Conservation (phyloP, 2,888 invertebrate genomes). For the Ochropacha duplaris region DNA sequence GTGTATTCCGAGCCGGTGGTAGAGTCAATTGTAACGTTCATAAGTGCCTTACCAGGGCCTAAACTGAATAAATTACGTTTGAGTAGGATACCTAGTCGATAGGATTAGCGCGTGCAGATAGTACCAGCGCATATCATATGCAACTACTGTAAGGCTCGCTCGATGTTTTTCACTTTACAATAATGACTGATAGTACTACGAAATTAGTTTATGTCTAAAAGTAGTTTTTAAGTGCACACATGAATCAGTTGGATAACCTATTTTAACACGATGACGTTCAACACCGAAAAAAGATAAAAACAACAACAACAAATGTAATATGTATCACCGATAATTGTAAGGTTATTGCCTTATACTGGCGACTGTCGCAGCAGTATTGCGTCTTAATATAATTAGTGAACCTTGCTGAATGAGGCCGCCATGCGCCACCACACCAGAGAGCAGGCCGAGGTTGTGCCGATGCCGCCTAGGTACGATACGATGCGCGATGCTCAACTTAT, state of each 20-base stretch:
- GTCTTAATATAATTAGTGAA: conserved; percentile 58
- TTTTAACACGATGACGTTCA: conserved; percentile 29
- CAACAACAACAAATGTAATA: conserved; percentile 35
- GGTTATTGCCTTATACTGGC: conserved; percentile 48
- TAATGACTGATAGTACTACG: not conserved
- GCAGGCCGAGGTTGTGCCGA: conserved; percentile 48
- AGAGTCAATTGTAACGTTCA: no score
- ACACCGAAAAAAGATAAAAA: conserved; percentile 30
- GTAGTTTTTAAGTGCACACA: not conserved
- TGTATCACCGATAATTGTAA: conserved; percentile 25
- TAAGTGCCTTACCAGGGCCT: no score
- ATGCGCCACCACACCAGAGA: no score
- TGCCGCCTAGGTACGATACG: conserved; percentile 1
- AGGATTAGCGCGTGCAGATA: no score
- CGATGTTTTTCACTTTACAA: no score
- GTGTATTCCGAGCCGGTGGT: no score
- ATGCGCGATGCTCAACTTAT: not conserved
- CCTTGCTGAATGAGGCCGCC: conserved; percentile 61
- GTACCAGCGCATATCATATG: no score
- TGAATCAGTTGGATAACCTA: conserved; percentile 10
- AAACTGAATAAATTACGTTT: no score
- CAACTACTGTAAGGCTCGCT: no score
- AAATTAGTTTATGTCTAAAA: not conserved
- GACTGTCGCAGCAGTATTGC: conserved; percentile 49
- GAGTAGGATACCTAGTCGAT: no score